Evolutionary conservation across 1,140 invertebrate genomes (phyloP).

Genomic region (Heliconius eleuchia): DNA sequence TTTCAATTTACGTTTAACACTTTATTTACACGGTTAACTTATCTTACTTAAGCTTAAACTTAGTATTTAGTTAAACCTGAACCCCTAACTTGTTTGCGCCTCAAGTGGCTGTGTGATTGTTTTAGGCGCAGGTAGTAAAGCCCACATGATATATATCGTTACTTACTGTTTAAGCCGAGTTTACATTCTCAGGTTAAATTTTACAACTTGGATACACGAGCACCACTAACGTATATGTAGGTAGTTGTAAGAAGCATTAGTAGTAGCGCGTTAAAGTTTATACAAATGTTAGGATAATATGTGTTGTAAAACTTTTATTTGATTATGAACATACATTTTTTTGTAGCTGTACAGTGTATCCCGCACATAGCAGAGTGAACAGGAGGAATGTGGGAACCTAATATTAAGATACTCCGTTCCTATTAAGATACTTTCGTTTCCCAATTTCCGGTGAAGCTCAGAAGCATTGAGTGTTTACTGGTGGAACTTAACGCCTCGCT

Average conservation of each 20-base stretch:
- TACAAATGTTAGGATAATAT: neutral
- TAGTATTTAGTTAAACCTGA: slow-evolving; percentile 74
- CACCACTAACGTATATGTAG: neutral
- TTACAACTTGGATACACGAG: slow-evolving; percentile 58
- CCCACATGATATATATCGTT: slow-evolving; percentile 73
- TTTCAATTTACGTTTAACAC: neutral
- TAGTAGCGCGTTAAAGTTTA: neutral
- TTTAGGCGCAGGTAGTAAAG: slow-evolving; percentile 74
- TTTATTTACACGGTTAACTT: slow-evolving; percentile 42
- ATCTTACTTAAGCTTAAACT: slow-evolving; percentile 61
- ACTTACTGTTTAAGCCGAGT: slow-evolving; percentile 74
- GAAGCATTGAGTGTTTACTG: neutral
- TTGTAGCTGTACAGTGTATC: too few species aligned
- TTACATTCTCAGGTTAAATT: slow-evolving; percentile 57
- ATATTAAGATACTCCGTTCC: neutral
- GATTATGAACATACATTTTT: too few species aligned
- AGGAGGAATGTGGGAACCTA: neutral
- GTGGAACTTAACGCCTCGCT: neutral
- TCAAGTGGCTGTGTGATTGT: slow-evolving; percentile 74
- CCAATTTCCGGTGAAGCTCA: neutral
- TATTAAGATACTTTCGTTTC: neutral
- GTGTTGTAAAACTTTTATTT: neutral
- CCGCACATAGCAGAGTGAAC: neutral
- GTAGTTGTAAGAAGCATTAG: neutral
- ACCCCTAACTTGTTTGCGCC: slow-evolving; percentile 61